Evolutionary conservation across 2,113 vertebrate genomes (phyloP).

Genomic region (Elachura formosa): DNA sequence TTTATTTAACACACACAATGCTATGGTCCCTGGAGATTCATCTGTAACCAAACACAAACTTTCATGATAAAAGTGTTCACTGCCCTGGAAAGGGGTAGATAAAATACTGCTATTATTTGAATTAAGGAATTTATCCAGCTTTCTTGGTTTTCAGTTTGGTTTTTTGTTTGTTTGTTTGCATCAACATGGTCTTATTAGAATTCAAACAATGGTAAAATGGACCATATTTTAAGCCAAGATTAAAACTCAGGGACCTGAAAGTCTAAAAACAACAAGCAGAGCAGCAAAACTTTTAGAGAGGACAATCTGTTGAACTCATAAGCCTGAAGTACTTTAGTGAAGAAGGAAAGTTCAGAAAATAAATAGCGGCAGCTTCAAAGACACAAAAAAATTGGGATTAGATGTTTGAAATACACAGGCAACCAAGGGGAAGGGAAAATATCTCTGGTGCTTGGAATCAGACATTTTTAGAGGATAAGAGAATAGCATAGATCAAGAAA

Average conservation of each 20-base stretch:
- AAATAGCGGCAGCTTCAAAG: not conserved
- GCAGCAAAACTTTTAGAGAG: not conserved
- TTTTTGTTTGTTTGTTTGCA: not conserved
- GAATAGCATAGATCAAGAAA: fast-evolving
- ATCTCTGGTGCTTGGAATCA: not conserved
- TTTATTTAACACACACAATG: not conserved
- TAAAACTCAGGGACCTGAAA: not conserved
- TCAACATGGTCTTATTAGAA: not conserved
- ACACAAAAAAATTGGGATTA: not conserved
- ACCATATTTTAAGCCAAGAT: not conserved
- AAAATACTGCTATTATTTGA: not conserved
- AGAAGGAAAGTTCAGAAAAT: not conserved
- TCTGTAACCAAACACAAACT: not conserved
- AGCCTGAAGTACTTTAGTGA: not conserved
- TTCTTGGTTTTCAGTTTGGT: not conserved
- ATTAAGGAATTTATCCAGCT: not conserved
- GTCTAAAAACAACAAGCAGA: not conserved
- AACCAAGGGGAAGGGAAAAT: not conserved
- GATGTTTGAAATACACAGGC: not conserved
- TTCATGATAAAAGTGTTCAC: not conserved
- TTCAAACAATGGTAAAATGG: not conserved
- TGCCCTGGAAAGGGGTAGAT: not conserved
- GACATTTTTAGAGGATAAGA: not conserved
- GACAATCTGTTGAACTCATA: not conserved
- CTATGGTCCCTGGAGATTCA: not conserved